Conservation (phyloP, 2,113 vertebrate genomes). For the Chlorodrepanis virens region DNA sequence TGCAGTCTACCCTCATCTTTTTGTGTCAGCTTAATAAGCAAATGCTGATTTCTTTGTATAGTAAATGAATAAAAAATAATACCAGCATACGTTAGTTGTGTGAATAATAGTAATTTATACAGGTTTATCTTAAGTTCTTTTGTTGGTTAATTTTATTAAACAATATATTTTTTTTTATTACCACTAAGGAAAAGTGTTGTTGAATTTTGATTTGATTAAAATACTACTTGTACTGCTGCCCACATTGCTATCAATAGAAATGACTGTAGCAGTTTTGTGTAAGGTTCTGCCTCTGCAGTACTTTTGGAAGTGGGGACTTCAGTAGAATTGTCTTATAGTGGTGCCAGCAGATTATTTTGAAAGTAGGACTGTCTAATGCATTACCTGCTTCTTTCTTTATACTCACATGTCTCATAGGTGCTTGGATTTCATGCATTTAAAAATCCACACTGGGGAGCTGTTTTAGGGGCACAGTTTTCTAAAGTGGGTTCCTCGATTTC, state of each 20-base stretch:
- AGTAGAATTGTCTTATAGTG: not conserved
- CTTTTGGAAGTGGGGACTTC: not conserved
- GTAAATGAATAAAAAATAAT: not conserved
- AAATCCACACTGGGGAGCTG: not conserved
- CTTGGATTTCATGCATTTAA: not conserved
- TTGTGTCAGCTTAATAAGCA: not conserved
- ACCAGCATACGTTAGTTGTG: not conserved
- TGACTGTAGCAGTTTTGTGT: not conserved
- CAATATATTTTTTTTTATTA: not conserved
- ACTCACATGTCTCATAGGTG: not conserved
- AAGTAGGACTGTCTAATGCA: not conserved
- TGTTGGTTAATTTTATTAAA: not conserved
- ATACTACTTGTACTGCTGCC: not conserved
- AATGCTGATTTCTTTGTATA: not conserved
- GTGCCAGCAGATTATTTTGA: not conserved
- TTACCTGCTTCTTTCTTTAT: not conserved
- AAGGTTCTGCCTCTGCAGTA: not conserved
- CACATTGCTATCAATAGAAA: not conserved
- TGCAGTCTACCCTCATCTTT: not conserved
- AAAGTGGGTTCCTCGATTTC: not conserved
- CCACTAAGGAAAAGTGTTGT: not conserved
- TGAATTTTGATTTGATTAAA: not conserved
- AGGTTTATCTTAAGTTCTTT: not conserved
- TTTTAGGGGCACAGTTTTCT: not conserved
- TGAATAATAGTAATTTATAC: not conserved